Conservation (phyloP, 2,888 invertebrate genomes). For the Aspidiotus destructor region DNA sequence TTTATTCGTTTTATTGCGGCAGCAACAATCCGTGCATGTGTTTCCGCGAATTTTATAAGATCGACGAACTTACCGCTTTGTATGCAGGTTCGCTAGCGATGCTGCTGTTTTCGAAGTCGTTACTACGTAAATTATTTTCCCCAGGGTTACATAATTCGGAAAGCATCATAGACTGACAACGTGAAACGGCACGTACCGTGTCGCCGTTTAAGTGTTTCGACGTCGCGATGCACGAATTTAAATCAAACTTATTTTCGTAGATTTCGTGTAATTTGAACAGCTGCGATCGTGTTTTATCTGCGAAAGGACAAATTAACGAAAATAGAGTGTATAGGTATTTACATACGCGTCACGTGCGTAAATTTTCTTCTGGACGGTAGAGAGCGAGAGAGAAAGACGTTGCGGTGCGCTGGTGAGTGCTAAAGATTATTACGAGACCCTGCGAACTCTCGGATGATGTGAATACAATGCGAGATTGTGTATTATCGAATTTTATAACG, state of each 20-base stretch:
- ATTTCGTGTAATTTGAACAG: constrained; percentile 70
- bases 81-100: constrained; percentile 82
- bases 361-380: background rate
- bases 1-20: background rate
- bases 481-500: too few relatives aligned
- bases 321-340: background rate
- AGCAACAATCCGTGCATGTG: background rate
- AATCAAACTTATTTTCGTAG: constrained; percentile 65
- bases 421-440: too few relatives aligned
- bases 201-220: constrained; percentile 33
- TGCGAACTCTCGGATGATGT: too few relatives aligned
- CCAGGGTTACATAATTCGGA: constrained; percentile 49
- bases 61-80: constrained; percentile 36
- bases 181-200: constrained; percentile 44
- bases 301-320: background rate
- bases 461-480: too few relatives aligned
- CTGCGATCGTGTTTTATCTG: constrained; percentile 43
- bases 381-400: too few relatives aligned
- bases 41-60: background rate
- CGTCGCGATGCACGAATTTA: constrained; percentile 40
- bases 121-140: constrained; percentile 28
- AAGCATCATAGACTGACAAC: constrained; percentile 60
- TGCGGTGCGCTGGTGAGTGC: too few relatives aligned
- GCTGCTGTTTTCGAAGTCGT: constrained; percentile 54
- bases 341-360: background rate